Percentiles rank a stretch among this genome's conserved stretches.
phyloP scores from a whole-genome alignment of 2,113 vertebrate species.

The Pelobates fuscus region DNA sequence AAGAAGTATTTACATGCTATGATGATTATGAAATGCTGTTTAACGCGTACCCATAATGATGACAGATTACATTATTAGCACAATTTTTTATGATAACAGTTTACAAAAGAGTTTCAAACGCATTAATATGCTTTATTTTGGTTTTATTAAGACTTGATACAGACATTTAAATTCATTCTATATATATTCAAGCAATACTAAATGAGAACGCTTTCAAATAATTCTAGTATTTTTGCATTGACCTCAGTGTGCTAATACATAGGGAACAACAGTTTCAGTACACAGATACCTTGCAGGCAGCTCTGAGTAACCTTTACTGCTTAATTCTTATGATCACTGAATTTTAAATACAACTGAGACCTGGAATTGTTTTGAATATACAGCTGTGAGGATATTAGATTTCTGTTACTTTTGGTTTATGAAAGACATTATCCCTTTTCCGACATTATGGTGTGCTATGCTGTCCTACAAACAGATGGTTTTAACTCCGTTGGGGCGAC shows the following conservation, averaged over 20 bases:
- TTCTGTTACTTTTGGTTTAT: neutral
- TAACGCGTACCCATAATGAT: conserved; percentile 7
- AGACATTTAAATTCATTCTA: neutral
- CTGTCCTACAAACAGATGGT: no score
- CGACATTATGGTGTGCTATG: no score
- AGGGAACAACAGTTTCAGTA: conserved; percentile 8
- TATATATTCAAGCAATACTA: conserved; percentile 11
- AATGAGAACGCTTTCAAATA: neutral
- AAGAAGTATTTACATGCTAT: conserved; percentile 27
- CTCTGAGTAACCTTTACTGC: conserved; percentile 12
- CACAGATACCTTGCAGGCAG: conserved; percentile 8
- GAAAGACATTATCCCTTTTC: no score
- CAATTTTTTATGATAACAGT: conserved; percentile 31
- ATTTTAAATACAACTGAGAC: conserved; percentile 12
- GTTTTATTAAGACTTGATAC: no score
- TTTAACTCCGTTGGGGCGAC: no score
- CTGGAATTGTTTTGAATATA: neutral
- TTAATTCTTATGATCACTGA: neutral
- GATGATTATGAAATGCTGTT: conserved; percentile 20
- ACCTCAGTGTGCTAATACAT: conserved; percentile 7
- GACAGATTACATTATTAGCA: conserved; percentile 29
- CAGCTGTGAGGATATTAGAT: neutral
- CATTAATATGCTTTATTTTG: no score
- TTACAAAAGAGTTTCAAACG: conserved; percentile 14
- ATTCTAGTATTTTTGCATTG: neutral